These are phyloP conservation scores for Coranthus polyacanthus DNA, from an alignment of 2,797 vertebrate genomes.

Conservation along the genomic window DNA sequence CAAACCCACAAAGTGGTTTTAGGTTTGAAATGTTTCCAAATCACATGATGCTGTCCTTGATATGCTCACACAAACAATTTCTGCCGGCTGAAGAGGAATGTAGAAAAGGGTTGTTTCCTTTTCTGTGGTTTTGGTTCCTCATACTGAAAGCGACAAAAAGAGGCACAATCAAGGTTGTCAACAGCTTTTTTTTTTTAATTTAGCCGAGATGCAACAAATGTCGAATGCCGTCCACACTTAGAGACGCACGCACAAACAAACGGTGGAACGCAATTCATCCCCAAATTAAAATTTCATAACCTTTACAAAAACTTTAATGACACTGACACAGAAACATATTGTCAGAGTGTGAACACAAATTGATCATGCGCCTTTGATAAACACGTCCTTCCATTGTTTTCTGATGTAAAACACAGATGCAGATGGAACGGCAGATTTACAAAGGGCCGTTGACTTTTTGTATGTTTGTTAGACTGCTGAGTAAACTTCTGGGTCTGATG, in stretches of 20 bases:
- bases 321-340: no score
- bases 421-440: constrained; percentile 44
- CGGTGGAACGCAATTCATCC: no score
- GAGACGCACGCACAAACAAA: no score
- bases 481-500: constrained; percentile 45
- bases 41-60: constrained; percentile 71
- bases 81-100: constrained; percentile 61
- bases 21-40: constrained; percentile 62
- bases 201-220: no score
- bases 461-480: constrained; percentile 56
- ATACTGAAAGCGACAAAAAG: constrained; percentile 25
- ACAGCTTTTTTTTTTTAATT: no score
- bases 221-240: no score
- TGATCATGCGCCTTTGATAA: no score
- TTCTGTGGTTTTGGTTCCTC: constrained; percentile 81
- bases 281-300: no score
- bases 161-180: constrained; percentile 18
- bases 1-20: constrained; percentile 33
- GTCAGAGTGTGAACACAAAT: no score
- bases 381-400: no score
- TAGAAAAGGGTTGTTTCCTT: constrained; percentile 68
- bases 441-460: constrained; percentile 22
- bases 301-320: no score
- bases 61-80: constrained; percentile 73
- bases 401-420: constrained; percentile 11